Base-by-base conservation (phyloP, 2,888 invertebrate genomes). In the Pandemis heparana region DNA sequence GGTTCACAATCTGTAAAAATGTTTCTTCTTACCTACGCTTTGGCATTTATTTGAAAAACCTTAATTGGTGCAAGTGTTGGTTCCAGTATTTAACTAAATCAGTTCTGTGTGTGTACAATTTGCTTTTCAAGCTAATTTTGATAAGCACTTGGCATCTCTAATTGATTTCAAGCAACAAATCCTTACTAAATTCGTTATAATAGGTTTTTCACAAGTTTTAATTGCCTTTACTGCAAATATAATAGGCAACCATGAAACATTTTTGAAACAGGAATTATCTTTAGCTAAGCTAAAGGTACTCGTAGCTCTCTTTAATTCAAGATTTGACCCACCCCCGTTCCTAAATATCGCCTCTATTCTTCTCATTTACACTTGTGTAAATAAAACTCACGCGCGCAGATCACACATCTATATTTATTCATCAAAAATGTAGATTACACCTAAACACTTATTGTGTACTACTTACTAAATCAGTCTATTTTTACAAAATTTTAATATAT, bases 401-500 rank as follows among this genome's bases (percentile, higher is more conserved):
- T 82, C 85, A 85, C 85, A 83, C 84, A 81, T 81, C 79, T 78
- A 79, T 82, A 81, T 80, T 79, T 82, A 79, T 79, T 77, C 81
- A 79, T 81, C 81, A 77, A 83, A 79, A 73, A 69, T 64, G 68
- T 77, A 81, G 74, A 79, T 80, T 81, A 83, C 78, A 79, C 79
- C 80, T 81, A 81, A 82, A 80, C 81, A 80, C 70, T 81, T 74
- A 76, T 76, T 77, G 79, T 81, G 77, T 78, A 79, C 81, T 81
- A 80, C 73, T 74, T 81, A 80, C 73, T 74, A 76, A 81, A 84
- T 88, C 87, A 88, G 87, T 87, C 87, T 85, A 85, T 86, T 81
- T 85, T 84, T 84, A 32, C 23, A 86, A 82, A 83, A 82, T 81
- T 83, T 83, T 77, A 85, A 87, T 87, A 87, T 87, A 87, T 87